Evolutionary conservation across 2,113 vertebrate species (phyloP).

Genomic region (Callorhinus ursinus): DNA sequence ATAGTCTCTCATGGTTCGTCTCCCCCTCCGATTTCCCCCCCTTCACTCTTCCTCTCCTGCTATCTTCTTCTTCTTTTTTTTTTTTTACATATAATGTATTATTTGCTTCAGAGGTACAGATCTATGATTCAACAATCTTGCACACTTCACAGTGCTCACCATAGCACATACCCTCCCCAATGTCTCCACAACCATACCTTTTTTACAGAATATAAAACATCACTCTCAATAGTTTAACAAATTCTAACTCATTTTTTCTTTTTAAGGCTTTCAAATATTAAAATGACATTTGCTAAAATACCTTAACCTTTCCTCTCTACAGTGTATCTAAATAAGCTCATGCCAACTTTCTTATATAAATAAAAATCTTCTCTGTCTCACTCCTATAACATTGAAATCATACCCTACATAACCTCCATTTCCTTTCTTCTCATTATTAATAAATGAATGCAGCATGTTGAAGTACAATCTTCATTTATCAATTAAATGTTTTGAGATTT

Average conservation of each 20-base stretch:
- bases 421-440: background rate
- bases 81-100: too few species aligned
- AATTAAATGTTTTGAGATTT: background rate
- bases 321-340: background rate
- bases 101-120: too few species aligned
- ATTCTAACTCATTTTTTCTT: background rate
- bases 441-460: background rate
- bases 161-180: too few species aligned
- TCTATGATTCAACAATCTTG: too few species aligned
- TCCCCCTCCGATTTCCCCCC: too few species aligned
- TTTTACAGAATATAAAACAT: constrained; percentile 8
- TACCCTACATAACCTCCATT: background rate
- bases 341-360: background rate
- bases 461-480: background rate
- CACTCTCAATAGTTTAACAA: constrained; percentile 13
- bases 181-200: background rate
- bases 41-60: too few species aligned
- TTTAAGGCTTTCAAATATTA: constrained; percentile 36
- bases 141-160: too few species aligned
- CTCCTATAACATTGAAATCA: background rate
- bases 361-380: background rate
- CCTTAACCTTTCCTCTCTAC: background rate
- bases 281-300: constrained; percentile 11
- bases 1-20: too few species aligned
- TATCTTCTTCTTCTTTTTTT: too few species aligned